Evolutionary conservation across 92 coral and sea anemone species (phyloP).

Genomic region (Actinernus sp.): DNA sequence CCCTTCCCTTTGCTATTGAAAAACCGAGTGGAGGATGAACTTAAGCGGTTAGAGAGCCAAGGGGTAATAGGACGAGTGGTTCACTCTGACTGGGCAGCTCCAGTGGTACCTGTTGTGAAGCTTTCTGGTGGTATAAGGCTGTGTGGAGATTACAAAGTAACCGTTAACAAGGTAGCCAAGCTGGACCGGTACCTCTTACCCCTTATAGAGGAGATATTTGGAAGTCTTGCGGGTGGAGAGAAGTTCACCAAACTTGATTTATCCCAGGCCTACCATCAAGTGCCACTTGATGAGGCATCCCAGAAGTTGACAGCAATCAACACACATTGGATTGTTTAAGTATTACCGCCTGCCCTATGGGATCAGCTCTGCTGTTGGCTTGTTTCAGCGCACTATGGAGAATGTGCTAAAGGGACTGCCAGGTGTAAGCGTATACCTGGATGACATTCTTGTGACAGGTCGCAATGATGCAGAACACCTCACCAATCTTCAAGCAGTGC

Average conservation of each 20-base stretch:
- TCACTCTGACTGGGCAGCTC: constrained; percentile 43
- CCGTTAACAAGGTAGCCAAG: constrained; percentile 42
- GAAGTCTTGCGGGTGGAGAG: neutral
- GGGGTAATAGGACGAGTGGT: too few relatives aligned
- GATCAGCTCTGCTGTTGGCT: constrained; percentile 28
- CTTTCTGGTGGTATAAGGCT: constrained; percentile 21
- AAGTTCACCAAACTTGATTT: constrained; percentile 31
- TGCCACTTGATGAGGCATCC: constrained; percentile 12
- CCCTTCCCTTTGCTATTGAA: too few relatives aligned
- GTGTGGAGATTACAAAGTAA: constrained; percentile 53
- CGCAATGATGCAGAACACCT: constrained; percentile 41
- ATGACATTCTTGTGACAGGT: constrained; percentile 47
- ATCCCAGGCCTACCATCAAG: constrained; percentile 46
- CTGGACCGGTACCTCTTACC: constrained; percentile 41
- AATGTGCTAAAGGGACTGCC: constrained; percentile 21
- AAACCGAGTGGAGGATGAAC: too few relatives aligned
- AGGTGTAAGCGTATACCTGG: constrained; percentile 22
- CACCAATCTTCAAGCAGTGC: constrained; percentile 38
- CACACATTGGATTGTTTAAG: constrained; percentile 48
- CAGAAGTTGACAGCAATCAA: constrained; percentile 27
- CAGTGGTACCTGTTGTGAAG: constrained; percentile 29
- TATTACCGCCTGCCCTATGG: constrained; percentile 54
- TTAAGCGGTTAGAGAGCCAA: too few relatives aligned
- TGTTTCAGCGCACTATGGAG: constrained; percentile 41
- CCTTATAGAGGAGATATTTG: constrained; percentile 22